Percentiles rank a stretch among this genome's conserved stretches.
These are phyloP conservation scores for Mus spicilegus DNA, from an alignment of 2,113 vertebrate genomes.

Conservation along the genomic window DNA sequence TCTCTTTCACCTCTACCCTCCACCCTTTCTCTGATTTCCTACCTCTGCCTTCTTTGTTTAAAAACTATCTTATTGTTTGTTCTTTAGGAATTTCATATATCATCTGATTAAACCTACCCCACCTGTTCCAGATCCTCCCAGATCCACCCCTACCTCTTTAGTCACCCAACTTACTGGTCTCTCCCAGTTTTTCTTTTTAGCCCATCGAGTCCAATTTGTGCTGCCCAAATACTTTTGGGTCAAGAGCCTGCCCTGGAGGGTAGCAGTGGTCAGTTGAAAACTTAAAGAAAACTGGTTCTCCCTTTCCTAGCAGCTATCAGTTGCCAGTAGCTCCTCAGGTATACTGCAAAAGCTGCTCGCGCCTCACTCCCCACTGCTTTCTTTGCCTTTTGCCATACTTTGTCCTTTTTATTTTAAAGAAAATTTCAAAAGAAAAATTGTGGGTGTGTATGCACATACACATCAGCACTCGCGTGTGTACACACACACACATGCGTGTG, in stretches of 20 bases:
- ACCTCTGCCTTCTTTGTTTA: neutral
- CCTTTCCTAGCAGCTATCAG: neutral
- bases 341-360: neutral
- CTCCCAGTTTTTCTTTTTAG: neutral
- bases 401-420: neutral
- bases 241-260: neutral
- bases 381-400: neutral
- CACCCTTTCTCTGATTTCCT: neutral
- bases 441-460: rapidly evolving
- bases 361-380: neutral
- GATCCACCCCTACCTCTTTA: neutral
- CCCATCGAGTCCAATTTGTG: neutral
- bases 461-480: too few species aligned
- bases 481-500: too few species aligned
- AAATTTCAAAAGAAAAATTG: neutral
- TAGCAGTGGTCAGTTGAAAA: too few species aligned
- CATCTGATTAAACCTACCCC: neutral
- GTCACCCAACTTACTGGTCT: neutral
- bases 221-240: neutral
- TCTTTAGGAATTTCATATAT: neutral
- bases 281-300: too few species aligned
- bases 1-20: neutral
- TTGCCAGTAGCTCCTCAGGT: neutral
- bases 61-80: neutral
- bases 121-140: neutral